Conservation (phyloP, 2,113 vertebrate genomes). For the Tichodroma muraria region DNA sequence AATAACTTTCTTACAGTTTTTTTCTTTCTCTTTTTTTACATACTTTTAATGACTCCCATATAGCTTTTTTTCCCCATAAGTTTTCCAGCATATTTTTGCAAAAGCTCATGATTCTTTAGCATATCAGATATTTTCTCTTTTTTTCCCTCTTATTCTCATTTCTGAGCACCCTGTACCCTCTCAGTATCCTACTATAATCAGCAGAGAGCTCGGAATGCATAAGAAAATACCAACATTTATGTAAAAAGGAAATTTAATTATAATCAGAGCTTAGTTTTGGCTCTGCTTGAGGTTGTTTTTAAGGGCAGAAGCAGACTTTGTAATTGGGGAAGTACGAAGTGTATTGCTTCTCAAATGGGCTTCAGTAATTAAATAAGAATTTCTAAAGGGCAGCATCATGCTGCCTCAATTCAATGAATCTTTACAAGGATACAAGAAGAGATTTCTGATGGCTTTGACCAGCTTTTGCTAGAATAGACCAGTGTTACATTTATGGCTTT, state of each 20-base stretch:
- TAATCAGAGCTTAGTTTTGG: slow-evolving; percentile 4
- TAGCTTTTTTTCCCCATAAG: neutral
- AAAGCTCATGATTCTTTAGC: neutral
- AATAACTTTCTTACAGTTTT: too few relatives aligned
- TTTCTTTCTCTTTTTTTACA: too few relatives aligned
- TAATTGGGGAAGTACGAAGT: neutral
- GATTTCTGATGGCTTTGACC: neutral
- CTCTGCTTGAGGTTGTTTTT: neutral
- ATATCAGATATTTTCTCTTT: neutral
- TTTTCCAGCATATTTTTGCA: neutral
- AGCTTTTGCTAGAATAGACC: neutral
- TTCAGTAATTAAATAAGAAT: neutral
- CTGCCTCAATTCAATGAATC: neutral
- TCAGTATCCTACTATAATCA: neutral
- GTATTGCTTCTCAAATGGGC: neutral
- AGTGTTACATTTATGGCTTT: neutral
- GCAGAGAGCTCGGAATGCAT: neutral
- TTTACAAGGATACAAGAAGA: neutral
- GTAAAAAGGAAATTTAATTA: neutral
- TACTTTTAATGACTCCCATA: too few relatives aligned
- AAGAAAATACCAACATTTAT: neutral
- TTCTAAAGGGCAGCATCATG: neutral
- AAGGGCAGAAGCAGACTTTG: neutral
- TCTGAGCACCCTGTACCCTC: neutral
- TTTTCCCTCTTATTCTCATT: neutral